These are phyloP conservation scores for Apeira syringaria DNA, from an alignment of 2,888 invertebrate genomes.

Conservation along the genomic window DNA sequence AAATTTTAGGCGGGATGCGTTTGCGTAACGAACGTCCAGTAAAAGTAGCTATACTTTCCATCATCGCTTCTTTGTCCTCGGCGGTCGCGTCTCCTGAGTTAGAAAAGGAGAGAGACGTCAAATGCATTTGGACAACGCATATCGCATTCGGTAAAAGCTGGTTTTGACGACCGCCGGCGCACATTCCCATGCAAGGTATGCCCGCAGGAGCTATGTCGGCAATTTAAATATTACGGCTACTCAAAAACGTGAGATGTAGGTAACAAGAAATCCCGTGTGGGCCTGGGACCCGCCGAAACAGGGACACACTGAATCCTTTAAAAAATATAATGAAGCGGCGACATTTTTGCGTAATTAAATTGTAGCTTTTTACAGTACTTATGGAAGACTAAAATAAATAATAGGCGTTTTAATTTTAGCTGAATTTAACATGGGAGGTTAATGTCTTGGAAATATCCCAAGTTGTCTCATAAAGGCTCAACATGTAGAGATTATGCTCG, in stretches of 20 bases:
- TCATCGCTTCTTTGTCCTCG: conserved; percentile 63
- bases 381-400: conserved; percentile 58
- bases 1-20: conserved; percentile 83
- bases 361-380: conserved; percentile 60
- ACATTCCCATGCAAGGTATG: conserved; percentile 81
- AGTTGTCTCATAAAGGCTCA: conserved; percentile 47
- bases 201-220: conserved; percentile 79
- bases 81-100: conserved; percentile 49
- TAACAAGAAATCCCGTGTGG: conserved; percentile 78
- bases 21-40: conserved; percentile 65
- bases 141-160: conserved; percentile 78
- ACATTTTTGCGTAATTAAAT: conserved; percentile 79
- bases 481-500: conserved; percentile 66
- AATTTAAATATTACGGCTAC: conserved; percentile 82
- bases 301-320: conserved; percentile 67
- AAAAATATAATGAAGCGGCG: conserved; percentile 68
- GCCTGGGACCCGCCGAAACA: conserved; percentile 63
- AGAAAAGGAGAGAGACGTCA: conserved; percentile 67
- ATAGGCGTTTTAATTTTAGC: conserved; percentile 64
- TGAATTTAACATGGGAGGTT: conserved; percentile 58
- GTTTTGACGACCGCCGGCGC: conserved; percentile 74
- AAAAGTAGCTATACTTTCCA: conserved; percentile 69
- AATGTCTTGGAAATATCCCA: conserved; percentile 54
- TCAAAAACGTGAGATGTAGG: conserved; percentile 81
- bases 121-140: conserved; percentile 68